A percentile compares a stretch with the other conserved stretches of the same genome.
These are phyloP conservation scores for Leptinotarsa juncta DNA, from an alignment of 2,888 invertebrate species.

Conservation along the genomic window DNA sequence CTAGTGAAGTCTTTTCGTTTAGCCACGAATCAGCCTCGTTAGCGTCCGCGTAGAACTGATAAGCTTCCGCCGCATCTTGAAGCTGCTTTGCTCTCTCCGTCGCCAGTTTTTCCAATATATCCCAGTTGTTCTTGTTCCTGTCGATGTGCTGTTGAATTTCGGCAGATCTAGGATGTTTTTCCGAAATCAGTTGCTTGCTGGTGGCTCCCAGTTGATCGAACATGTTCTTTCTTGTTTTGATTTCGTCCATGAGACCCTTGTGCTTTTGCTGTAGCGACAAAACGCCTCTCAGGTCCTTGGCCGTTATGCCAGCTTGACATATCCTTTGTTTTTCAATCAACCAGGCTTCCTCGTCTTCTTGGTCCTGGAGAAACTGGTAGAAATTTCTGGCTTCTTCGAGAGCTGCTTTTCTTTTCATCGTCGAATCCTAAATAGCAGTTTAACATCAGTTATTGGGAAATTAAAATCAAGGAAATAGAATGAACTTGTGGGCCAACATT, in stretches of 20 bases:
- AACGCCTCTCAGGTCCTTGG: conserved; percentile 92
- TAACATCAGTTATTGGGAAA: conserved; percentile 6
- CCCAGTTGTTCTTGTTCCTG: conserved; percentile 88
- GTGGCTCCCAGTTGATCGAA: conserved; percentile 77
- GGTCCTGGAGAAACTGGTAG: conserved; percentile 95
- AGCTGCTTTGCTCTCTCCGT: conserved; percentile 80
- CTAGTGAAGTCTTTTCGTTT: conserved; percentile 93
- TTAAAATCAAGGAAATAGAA: background rate
- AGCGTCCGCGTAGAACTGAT: conserved; percentile 97
- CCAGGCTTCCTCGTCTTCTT: conserved; percentile 98
- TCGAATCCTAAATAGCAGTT: conserved; percentile 71
- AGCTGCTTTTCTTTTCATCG: conserved; percentile 81
- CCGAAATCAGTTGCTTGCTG: conserved; percentile 75
- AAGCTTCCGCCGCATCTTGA: conserved; percentile 91
- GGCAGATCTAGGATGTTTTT: conserved; percentile 84
- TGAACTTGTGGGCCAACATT: background rate
- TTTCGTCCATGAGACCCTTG: conserved; percentile 89
- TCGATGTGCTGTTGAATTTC: conserved; percentile 87
- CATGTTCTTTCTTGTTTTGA: conserved; percentile 80
- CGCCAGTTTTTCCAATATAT: conserved; percentile 85
- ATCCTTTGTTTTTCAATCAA: conserved; percentile 93
- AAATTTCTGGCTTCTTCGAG: conserved; percentile 94
- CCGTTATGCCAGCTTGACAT: conserved; percentile 91
- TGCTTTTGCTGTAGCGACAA: conserved; percentile 92
- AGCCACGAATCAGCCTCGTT: conserved; percentile 99